These are phyloP conservation scores for Dolomedes plantarius DNA, from an alignment of 2,888 invertebrate genomes.

Conservation along the genomic window DNA sequence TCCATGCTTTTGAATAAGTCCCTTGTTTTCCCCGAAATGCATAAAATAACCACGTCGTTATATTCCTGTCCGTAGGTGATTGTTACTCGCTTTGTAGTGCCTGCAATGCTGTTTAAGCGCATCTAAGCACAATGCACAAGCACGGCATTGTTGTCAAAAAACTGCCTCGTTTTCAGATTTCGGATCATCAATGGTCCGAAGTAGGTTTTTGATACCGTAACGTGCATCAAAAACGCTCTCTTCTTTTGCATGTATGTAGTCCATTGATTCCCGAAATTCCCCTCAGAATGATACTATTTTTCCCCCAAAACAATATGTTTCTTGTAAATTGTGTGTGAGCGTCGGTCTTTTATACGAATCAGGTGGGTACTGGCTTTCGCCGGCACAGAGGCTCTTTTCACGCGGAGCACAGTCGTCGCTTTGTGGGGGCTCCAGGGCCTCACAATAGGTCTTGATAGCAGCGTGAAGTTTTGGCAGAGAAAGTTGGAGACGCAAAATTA, in stretches of 20 bases:
- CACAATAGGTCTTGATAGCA: constrained; percentile 9
- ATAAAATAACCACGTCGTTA: background rate
- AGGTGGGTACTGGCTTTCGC: background rate
- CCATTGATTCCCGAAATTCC: constrained; percentile 9
- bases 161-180: background rate
- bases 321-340: constrained; percentile 12
- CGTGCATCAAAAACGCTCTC: background rate
- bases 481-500: constrained; percentile 12
- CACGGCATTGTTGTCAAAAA: background rate
- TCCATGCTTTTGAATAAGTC: too few relatives aligned
- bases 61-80: background rate
- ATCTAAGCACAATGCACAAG: background rate
- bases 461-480: background rate
- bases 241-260: constrained; percentile 2
- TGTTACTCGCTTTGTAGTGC: background rate
- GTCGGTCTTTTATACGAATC: constrained; percentile 11
- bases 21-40: background rate
- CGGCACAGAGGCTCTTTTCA: background rate
- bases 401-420: constrained; percentile 5
- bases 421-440: constrained; percentile 16
- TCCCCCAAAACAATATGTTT: constrained; percentile 8
- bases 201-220: background rate
- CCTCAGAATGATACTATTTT: constrained; percentile 6
- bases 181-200: background rate
- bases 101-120: background rate